Conservation (phyloP, 2,888 invertebrate genomes). For the Leucophora obtusa region DNA sequence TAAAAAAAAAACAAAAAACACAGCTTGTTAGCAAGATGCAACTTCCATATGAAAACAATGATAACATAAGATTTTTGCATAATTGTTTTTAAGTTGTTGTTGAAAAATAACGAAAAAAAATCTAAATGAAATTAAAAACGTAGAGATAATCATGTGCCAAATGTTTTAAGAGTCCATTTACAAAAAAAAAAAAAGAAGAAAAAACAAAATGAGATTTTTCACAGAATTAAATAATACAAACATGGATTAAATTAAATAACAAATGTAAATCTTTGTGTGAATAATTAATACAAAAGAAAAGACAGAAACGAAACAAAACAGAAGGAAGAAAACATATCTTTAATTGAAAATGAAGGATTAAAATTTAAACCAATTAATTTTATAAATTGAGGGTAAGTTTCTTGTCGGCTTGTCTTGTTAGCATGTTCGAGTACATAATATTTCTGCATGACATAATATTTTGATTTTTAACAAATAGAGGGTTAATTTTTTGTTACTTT, state of each 20-base stretch:
- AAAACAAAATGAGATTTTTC: constrained; percentile 28
- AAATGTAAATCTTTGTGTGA: constrained; percentile 26
- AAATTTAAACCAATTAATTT: constrained; percentile 63
- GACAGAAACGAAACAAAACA: constrained; percentile 29
- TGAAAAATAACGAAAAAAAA: constrained; percentile 33
- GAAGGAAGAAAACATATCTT: constrained; percentile 29
- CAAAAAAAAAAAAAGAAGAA: constrained; percentile 7
- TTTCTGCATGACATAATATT: constrained; percentile 57
- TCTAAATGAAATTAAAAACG: constrained; percentile 26
- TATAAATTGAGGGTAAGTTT: constrained; percentile 55
- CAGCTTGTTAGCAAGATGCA: constrained; percentile 47
- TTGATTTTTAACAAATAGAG: constrained; percentile 50
- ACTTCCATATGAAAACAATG: constrained; percentile 49
- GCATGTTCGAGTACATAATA: neutral
- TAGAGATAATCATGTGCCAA: constrained; percentile 63
- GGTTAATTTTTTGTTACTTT: constrained; percentile 30
- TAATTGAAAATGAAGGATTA: constrained; percentile 64
- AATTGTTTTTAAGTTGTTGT: constrained; percentile 61
- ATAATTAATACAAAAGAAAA: too few species aligned
- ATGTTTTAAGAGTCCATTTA: constrained; percentile 63
- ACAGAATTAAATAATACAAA: constrained; percentile 44
- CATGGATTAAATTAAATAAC: constrained; percentile 39
- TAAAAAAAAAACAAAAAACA: neutral
- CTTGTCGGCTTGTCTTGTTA: constrained; percentile 25
- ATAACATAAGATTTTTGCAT: constrained; percentile 63